These are phyloP conservation scores for Lepilemur ruficaudatus DNA, from an alignment of 2,797 vertebrate species.

Conservation along the genomic window DNA sequence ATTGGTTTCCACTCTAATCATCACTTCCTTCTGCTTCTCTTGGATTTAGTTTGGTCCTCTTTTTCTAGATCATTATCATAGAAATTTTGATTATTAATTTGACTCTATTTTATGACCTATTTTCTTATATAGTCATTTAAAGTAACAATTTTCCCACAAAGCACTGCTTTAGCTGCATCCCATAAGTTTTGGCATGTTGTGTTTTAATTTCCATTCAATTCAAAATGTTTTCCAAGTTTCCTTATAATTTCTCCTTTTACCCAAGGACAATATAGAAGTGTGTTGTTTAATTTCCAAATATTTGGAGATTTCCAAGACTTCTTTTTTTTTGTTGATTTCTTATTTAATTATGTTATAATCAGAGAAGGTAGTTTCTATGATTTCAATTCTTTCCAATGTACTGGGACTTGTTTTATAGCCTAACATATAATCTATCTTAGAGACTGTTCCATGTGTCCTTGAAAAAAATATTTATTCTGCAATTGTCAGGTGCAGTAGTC, in stretches of 20 bases:
- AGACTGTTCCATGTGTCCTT: not conserved
- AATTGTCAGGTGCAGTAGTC: not conserved
- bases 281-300: not conserved
- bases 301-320: not conserved
- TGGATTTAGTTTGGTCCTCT: not conserved
- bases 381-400: not conserved
- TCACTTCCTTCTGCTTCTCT: not conserved
- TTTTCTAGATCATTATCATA: not conserved
- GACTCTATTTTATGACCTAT: not conserved
- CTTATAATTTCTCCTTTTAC: not conserved
- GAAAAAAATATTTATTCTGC: slow-evolving; percentile 1
- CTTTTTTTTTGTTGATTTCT: not conserved
- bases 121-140: not conserved
- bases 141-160: not conserved
- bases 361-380: not conserved
- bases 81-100: not conserved
- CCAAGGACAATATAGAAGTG: not conserved
- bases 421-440: not conserved
- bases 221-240: not conserved
- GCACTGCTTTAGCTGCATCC: not conserved
- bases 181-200: not conserved
- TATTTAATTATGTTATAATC: not conserved
- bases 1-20: not conserved
- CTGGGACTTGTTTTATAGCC: not conserved
- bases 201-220: not conserved